phyloP scores from a whole-genome alignment of 1,140 invertebrate genomes.

The Reticulitermes speratus region DNA sequence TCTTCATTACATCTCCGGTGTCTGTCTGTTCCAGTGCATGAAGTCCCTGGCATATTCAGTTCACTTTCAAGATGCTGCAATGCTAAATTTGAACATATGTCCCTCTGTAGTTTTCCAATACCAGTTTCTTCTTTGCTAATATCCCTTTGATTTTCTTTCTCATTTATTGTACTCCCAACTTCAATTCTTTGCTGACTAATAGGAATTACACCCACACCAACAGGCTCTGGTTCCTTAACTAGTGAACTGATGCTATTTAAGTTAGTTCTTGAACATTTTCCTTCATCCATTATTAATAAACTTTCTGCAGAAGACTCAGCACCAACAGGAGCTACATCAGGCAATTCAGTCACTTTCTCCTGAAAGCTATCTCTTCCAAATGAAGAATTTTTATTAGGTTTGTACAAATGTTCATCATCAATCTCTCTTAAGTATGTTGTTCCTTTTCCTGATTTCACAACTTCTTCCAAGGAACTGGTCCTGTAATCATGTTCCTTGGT shows the following conservation, averaged over 20 bases:
- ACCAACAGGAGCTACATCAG: background rate
- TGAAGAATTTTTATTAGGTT: slow-evolving; percentile 23
- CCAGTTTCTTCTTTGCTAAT: background rate
- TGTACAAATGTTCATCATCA: background rate
- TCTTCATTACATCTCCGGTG: background rate
- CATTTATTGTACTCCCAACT: slow-evolving; percentile 24
- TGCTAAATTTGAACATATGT: background rate
- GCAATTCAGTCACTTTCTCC: background rate
- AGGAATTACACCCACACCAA: background rate
- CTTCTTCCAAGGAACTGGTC: background rate
- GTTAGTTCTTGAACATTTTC: background rate
- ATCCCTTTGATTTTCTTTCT: background rate
- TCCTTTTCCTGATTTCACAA: background rate
- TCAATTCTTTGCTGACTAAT: slow-evolving; percentile 35
- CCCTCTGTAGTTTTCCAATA: background rate
- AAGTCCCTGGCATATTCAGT: background rate
- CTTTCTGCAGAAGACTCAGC: background rate
- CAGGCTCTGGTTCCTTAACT: background rate
- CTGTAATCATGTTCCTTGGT: background rate
- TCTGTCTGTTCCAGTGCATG: background rate
- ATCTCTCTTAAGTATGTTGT: background rate
- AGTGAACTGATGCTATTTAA: background rate
- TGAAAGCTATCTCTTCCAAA: background rate
- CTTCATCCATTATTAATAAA: background rate
- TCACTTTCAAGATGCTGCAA: background rate